These are phyloP conservation scores for Callimorpha dominula DNA, from an alignment of 2,888 invertebrate species.

Conservation along the genomic window DNA sequence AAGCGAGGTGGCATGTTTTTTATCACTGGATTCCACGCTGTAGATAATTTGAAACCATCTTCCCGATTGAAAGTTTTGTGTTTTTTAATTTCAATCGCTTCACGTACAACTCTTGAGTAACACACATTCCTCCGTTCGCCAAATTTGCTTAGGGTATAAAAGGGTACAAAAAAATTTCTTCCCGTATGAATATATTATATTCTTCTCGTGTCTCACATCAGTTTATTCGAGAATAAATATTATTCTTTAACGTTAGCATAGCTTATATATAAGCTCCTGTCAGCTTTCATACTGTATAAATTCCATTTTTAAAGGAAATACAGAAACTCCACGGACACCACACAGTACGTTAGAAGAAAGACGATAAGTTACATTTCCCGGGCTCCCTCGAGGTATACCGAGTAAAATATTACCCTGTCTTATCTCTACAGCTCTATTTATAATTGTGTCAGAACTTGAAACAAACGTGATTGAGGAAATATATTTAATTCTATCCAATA, in stretches of 20 bases:
- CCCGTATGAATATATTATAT: not conserved
- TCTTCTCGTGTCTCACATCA: not conserved
- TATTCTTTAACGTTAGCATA: not conserved
- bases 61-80: too few relatives aligned
- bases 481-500: not conserved
- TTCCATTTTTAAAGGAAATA: conserved; percentile 16
- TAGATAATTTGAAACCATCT: too few relatives aligned
- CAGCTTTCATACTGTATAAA: conserved; percentile 1
- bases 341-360: conserved; percentile 11
- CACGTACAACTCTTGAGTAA: too few relatives aligned
- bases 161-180: too few relatives aligned
- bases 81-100: too few relatives aligned
- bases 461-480: conserved; percentile 28
- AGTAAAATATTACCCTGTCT: conserved; percentile 41
- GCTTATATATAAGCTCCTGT: not conserved
- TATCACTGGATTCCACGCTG: too few relatives aligned
- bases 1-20: too few relatives aligned
- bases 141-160: too few relatives aligned
- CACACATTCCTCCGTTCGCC: too few relatives aligned
- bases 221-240: not conserved
- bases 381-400: conserved; percentile 27
- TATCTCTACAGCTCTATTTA: conserved; percentile 35
- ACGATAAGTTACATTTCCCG: conserved; percentile 26
- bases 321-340: conserved; percentile 28
- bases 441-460: conserved; percentile 44